Evolutionary conservation across 37 sponge, comb jelly and placozoan species (phyloP), one percentile per base, ranked within the genome.

Genomic region (Haliclona indistincta): DNA sequence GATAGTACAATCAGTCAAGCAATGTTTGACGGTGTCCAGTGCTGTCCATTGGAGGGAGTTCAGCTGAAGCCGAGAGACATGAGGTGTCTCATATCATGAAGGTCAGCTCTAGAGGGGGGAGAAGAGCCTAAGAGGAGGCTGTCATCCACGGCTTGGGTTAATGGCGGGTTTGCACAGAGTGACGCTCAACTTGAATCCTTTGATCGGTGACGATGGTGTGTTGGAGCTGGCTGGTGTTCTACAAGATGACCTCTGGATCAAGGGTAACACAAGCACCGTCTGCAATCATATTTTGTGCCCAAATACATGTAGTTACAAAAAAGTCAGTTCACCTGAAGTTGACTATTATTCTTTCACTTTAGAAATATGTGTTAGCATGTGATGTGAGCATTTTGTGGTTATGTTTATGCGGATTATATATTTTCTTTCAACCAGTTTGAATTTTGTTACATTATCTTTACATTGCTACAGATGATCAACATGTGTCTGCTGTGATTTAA

Each of bases 181-280:
- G 28, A 87, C 91, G 4, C 79, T 86, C 38, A 82, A 78, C 55
- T 44, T 76, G 0, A 91, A 91, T 49, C 75, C 76, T 15, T 39
- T 66, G 47, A 68, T 91, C 5, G 86, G 88, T 11, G 91, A 91
- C 79, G 56, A 41, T 70, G 91, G 91, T 20, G 83, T 65, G 17
- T 28, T 1, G 38, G 71, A 63, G 43, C 68, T 91, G 63, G 77
- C 83, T 37, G 83, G 75, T 20, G 68, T 78, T 7, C 74, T 91
- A 8, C 69, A 68, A 71, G 91, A 91, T 66, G 91, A 91, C 51
- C 54, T 82, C 3, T 91, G 91, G 81, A 56, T 91, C 34, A 88
- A 79, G 68, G 89, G 89, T 88, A 55, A 26, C n/a, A n/a, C n/a
- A n/a, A n/a, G n/a, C n/a, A n/a, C n/a, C n/a, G n/a, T n/a, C n/a